Evolutionary conservation across 64 coral and sea anemone genomes (phyloP).

Genomic region (Montipora foliosa): DNA sequence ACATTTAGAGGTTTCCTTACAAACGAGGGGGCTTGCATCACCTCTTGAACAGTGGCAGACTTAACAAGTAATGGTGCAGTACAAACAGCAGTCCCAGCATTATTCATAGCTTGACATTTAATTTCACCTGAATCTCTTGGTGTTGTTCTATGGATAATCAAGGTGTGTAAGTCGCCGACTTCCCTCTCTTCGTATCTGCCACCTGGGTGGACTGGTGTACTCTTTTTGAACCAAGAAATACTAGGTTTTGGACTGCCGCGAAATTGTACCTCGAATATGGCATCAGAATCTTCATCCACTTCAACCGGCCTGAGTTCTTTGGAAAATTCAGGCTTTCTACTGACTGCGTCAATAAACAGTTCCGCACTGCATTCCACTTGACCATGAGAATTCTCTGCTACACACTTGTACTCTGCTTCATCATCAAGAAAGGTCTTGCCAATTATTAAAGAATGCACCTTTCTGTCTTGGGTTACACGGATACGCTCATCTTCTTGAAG

Average conservation of each 20-base stretch:
- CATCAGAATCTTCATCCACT: conserved; percentile 60
- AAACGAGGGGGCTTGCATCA: conserved; percentile 55
- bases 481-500: conserved; percentile 74
- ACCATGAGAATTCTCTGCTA: conserved; percentile 73
- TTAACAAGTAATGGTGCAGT: conserved; percentile 74
- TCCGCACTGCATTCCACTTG: conserved; percentile 64
- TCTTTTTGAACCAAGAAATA: conserved; percentile 81
- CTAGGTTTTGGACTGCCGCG: conserved; percentile 82
- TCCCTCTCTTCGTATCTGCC: conserved; percentile 63
- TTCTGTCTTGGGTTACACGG: conserved; percentile 30
- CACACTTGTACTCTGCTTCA: conserved; percentile 91
- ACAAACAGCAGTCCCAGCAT: conserved; percentile 54
- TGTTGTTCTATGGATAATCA: conserved; percentile 71
- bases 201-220: conserved; percentile 52
- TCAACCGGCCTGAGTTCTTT: conserved; percentile 59
- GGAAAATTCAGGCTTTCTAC: conserved; percentile 67
- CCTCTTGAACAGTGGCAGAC: neutral
- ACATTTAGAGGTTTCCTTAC: conserved; percentile 55
- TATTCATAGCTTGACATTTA: conserved; percentile 77
- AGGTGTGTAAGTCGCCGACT: conserved; percentile 40
- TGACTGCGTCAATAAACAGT: conserved; percentile 79
- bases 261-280: conserved; percentile 66
- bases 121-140: conserved; percentile 70
- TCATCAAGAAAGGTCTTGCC: conserved; percentile 64
- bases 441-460: conserved; percentile 69